Percentiles rank a stretch among this genome's conserved stretches.
phyloP scores from a whole-genome alignment of 2,113 vertebrate species.

The Tamias sibiricus region DNA sequence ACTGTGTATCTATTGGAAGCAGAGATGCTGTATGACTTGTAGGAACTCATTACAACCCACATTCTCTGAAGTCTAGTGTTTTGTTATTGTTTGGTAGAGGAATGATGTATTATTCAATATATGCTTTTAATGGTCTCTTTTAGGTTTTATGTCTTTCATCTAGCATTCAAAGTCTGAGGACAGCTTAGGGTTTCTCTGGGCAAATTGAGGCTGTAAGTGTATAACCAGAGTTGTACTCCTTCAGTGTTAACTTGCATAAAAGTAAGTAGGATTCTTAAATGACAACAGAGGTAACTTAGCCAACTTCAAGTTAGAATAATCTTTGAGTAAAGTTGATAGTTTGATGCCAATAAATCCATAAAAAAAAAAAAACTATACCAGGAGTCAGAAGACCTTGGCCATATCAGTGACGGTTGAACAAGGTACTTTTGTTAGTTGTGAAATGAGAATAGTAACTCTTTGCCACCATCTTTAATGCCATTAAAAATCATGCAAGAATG shows the following conservation, averaged over 20 bases:
- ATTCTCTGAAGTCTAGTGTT: not conserved
- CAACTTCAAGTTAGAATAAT: not conserved
- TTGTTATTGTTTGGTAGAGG: not conserved
- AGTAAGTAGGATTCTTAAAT: not conserved
- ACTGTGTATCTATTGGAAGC: not conserved
- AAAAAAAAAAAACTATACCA: not conserved
- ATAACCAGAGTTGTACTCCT: not conserved
- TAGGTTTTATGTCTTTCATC: not conserved
- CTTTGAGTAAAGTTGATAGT: not conserved
- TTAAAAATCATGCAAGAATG: not conserved
- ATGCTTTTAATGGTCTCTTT: not conserved
- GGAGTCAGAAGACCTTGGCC: not conserved
- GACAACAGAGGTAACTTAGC: not conserved
- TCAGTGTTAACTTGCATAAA: not conserved
- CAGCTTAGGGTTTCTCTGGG: not conserved
- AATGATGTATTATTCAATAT: not conserved
- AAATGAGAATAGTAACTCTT: constrained; percentile 10
- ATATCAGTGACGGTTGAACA: not conserved
- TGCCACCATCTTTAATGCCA: not conserved
- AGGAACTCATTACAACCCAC: not conserved
- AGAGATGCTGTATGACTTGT: not conserved
- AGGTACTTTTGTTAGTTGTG: not conserved
- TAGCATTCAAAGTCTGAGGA: not conserved
- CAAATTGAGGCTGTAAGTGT: not conserved
- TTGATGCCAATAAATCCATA: not conserved